Evolutionary conservation across 2,113 vertebrate species (phyloP).

Genomic region (Rallus limicola): DNA sequence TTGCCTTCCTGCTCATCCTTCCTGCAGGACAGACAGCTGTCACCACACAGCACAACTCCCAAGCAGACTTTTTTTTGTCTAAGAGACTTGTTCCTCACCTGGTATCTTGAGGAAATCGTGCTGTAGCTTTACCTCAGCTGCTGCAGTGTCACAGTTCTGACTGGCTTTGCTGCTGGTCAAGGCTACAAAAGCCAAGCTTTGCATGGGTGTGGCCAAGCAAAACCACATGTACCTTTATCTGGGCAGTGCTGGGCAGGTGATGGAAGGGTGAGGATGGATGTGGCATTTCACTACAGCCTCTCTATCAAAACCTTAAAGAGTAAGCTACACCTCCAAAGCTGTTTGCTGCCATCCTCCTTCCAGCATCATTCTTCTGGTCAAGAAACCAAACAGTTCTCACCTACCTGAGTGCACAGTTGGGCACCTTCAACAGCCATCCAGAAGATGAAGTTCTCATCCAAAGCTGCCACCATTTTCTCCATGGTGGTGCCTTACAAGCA

Average conservation of each 20-base stretch:
- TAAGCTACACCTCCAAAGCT: not conserved
- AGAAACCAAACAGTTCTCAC: not conserved
- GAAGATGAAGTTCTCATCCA: not conserved
- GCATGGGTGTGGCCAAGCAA: not conserved
- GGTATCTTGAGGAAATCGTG: rapidly evolving
- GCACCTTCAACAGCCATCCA: not conserved
- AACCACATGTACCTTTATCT: not conserved
- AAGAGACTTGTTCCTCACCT: not conserved
- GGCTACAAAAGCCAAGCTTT: not conserved
- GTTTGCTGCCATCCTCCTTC: not conserved
- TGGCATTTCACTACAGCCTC: not conserved
- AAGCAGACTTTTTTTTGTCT: not conserved
- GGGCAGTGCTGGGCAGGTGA: not conserved
- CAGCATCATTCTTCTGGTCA: not conserved
- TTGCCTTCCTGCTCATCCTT: rapidly evolving
- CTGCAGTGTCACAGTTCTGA: not conserved
- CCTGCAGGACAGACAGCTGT: rapidly evolving
- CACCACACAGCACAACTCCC: not conserved
- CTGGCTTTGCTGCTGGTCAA: not conserved
- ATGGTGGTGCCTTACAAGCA: not conserved
- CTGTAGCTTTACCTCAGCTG: not conserved
- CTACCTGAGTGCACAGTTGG: not conserved
- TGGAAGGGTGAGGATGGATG: not conserved
- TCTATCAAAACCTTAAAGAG: not conserved
- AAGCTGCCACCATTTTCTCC: not conserved